These are phyloP conservation scores for Rhodinocichla rosea DNA, from an alignment of 2,113 vertebrate genomes.

Conservation along the genomic window DNA sequence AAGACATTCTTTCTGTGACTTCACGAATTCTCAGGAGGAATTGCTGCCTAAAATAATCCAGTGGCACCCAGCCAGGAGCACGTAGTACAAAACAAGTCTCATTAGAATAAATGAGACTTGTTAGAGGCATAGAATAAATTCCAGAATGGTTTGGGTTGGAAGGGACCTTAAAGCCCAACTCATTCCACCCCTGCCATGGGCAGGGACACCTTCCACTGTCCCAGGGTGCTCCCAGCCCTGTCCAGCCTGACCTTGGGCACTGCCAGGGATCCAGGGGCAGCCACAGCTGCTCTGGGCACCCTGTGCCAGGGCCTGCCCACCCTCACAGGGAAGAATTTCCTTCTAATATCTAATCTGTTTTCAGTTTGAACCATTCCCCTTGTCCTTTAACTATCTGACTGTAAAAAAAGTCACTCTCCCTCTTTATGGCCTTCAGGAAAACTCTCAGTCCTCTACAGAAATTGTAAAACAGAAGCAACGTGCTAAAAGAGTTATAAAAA, in stretches of 20 bases:
- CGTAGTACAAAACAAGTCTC: background rate
- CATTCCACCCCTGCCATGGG: accelerated
- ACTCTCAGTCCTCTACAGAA: background rate
- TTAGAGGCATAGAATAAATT: background rate
- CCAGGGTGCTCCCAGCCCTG: accelerated
- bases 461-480: background rate
- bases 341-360: background rate
- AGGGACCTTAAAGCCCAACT: accelerated
- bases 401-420: background rate
- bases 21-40: background rate
- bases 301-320: accelerated
- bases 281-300: background rate
- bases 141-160: background rate
- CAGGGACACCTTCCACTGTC: background rate
- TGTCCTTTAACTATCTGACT: background rate
- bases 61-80: background rate
- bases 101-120: too few relatives aligned
- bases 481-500: background rate
- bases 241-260: background rate
- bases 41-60: background rate
- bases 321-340: background rate
- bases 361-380: background rate
- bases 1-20: background rate
- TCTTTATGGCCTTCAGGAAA: background rate
- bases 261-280: background rate